These are phyloP conservation scores for Ptychadena robeensis DNA, from an alignment of 2,797 vertebrate species.

Conservation along the genomic window DNA sequence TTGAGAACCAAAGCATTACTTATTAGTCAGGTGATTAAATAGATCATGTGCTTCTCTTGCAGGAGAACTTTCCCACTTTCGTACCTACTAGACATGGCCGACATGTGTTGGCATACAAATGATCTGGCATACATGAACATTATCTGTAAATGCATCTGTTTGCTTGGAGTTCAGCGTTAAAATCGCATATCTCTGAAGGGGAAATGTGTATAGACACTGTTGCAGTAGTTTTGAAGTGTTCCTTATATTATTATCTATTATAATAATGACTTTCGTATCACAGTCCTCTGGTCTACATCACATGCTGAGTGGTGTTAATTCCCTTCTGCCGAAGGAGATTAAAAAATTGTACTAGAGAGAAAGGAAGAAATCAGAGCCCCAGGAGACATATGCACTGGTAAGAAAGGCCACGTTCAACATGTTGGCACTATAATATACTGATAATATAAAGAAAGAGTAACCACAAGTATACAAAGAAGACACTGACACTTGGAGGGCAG, in stretches of 20 bases:
- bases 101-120: too few species aligned
- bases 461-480: too few species aligned
- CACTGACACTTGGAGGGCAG: too few species aligned
- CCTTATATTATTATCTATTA: slow-evolving; percentile 36
- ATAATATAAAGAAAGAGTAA: not conserved
- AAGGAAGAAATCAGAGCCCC: slow-evolving; percentile 10
- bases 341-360: slow-evolving; percentile 19
- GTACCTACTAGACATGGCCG: too few species aligned
- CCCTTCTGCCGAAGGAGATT: slow-evolving; percentile 27
- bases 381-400: slow-evolving; percentile 4
- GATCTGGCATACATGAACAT: too few species aligned
- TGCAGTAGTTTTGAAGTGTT: slow-evolving; percentile 34
- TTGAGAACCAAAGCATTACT: too few species aligned
- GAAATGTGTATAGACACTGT: slow-evolving; percentile 8
- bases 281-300: slow-evolving; percentile 26
- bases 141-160: too few species aligned
- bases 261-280: slow-evolving; percentile 49
- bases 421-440: not conserved
- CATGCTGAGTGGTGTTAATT: slow-evolving; percentile 29
- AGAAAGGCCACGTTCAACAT: slow-evolving; percentile 15
- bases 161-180: too few species aligned
- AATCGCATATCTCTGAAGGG: slow-evolving; percentile 16
- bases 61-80: too few species aligned
- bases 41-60: too few species aligned
- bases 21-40: too few species aligned